A percentile compares a stretch with the other conserved stretches of the same genome.
phyloP scores from a whole-genome alignment of 2,113 vertebrate species.

The Peromyscus polionotus region DNA sequence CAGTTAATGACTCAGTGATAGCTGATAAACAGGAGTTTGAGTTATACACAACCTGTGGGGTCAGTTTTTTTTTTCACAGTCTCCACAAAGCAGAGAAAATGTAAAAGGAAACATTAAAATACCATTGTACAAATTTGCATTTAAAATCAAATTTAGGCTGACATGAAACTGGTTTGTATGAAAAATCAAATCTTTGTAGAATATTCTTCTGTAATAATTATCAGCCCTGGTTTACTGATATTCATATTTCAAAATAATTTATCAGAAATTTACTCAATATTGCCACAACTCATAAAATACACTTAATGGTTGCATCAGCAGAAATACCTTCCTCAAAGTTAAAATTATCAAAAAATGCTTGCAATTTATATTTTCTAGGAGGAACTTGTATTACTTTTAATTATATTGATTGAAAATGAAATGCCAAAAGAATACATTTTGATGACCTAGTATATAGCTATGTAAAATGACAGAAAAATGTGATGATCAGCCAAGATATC shows the following conservation, averaged over 20 bases:
- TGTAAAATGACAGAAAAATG: constrained; percentile 12
- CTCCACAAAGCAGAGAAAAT: constrained; percentile 31
- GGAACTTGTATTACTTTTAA: constrained; percentile 42
- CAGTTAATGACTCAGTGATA: constrained; percentile 15
- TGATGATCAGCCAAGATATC: background rate
- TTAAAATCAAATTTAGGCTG: constrained; percentile 59
- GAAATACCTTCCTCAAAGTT: constrained; percentile 12
- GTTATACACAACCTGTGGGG: background rate
- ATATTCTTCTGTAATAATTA: constrained; percentile 28
- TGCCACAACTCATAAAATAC: constrained; percentile 15
- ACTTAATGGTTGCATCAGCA: background rate
- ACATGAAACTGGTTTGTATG: constrained; percentile 32
- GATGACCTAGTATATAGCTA: background rate
- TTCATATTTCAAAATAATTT: constrained; percentile 49
- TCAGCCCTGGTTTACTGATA: background rate
- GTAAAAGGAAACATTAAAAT: constrained; percentile 57
- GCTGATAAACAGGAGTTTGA: constrained; percentile 17
- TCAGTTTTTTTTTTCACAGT: constrained; percentile 14
- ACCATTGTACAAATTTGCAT: constrained; percentile 49
- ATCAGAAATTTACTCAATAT: constrained; percentile 34
- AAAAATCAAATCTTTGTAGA: constrained; percentile 52
- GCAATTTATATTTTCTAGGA: constrained; percentile 38
- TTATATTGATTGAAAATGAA: constrained; percentile 32
- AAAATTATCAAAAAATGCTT: constrained; percentile 50
- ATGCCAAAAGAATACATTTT: constrained; percentile 40